Evolutionary conservation across 2,797 vertebrate genomes (phyloP).

Genomic region (Galaxias olidus): DNA sequence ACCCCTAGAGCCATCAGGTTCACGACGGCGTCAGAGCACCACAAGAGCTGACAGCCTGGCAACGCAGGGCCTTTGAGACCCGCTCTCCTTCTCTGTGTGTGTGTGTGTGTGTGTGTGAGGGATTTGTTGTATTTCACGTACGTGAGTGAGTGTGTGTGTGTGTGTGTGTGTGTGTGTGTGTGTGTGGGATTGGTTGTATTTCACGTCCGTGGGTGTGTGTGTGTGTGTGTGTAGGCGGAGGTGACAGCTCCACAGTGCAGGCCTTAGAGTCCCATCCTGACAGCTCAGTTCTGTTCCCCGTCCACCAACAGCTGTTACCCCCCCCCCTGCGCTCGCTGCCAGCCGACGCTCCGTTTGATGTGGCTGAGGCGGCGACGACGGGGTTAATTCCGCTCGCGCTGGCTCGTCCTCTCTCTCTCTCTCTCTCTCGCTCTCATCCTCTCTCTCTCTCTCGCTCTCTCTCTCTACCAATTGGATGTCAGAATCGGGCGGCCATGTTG

Average conservation of each 20-base stretch:
- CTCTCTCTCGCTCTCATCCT: too few relatives aligned
- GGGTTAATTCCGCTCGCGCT: slow-evolving; percentile 46
- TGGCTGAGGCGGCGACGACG: slow-evolving; percentile 55
- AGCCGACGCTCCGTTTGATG: slow-evolving; percentile 66
- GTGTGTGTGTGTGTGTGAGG: neutral
- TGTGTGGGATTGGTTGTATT: slow-evolving; percentile 5
- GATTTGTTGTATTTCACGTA: slow-evolving; percentile 11
- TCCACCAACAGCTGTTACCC: slow-evolving; percentile 71
- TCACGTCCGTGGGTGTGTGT: slow-evolving; percentile 17
- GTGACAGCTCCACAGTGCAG: neutral
- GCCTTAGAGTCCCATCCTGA: slow-evolving; percentile 56
- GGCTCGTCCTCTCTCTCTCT: slow-evolving; percentile 7
- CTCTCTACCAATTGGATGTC: too few relatives aligned
- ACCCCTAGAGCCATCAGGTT: too few relatives aligned
- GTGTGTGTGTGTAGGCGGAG: slow-evolving; percentile 8
- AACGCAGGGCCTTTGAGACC: neutral
- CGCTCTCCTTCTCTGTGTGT: neutral
- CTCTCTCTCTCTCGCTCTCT: too few relatives aligned
- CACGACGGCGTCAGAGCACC: too few relatives aligned
- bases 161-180: slow-evolving; percentile 8
- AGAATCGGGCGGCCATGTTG: too few relatives aligned
- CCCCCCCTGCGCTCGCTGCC: slow-evolving; percentile 34
- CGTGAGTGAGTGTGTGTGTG: slow-evolving; percentile 6
- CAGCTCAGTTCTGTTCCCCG: slow-evolving; percentile 69
- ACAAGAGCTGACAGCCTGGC: neutral